Conservation (phyloP, 2,113 vertebrate genomes). For the Lathamus discolor region DNA sequence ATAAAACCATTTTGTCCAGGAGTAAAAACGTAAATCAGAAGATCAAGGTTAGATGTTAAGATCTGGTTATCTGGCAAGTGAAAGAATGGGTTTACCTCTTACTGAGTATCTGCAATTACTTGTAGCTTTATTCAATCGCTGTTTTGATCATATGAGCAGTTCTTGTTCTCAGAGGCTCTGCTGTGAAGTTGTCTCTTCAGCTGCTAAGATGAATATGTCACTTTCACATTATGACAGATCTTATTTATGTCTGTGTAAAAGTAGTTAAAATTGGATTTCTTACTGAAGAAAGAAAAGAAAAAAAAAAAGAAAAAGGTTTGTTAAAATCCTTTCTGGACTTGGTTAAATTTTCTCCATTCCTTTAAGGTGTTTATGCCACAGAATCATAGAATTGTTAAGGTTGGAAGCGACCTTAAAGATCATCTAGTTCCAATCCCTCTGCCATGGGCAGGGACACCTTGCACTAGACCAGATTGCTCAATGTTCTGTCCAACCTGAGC, state of each 20-base stretch:
- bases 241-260: not conserved
- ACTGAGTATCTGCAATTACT: not conserved
- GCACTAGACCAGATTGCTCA: not conserved
- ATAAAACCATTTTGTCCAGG: not conserved
- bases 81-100: not conserved
- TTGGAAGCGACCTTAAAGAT: not conserved
- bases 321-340: not conserved
- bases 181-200: not conserved
- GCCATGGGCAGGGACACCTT: not conserved
- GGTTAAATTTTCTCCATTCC: not conserved
- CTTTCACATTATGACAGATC: not conserved
- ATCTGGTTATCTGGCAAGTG: not conserved
- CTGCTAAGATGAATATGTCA: not conserved
- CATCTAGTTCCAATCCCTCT: not conserved
- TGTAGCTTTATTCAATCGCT: not conserved
- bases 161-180: not conserved
- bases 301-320: not conserved
- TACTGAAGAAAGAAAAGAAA: not conserved
- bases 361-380: not conserved
- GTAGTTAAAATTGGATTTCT: not conserved
- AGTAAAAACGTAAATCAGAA: not conserved
- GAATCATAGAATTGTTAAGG: not conserved
- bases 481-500: not conserved
- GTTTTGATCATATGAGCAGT: not conserved
- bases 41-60: not conserved